Evolutionary conservation across 2,888 invertebrate genomes (phyloP), one percentile per base, ranked within the genome.

Genomic region (Ochlodes sylvanus): DNA sequence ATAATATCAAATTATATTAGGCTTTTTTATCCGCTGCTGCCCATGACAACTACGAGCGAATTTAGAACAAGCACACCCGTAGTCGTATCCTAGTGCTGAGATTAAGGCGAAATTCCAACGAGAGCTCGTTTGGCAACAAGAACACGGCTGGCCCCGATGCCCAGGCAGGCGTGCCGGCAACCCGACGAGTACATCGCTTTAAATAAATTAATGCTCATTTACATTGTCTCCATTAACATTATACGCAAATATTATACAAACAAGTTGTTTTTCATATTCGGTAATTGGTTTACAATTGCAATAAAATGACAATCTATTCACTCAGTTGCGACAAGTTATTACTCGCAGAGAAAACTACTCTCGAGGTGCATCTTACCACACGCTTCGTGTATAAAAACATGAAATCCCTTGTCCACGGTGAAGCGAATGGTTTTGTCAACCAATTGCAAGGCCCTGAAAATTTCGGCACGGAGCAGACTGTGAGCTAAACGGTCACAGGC

Each of bases 71-170:
- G 27, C 27, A 27, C 27, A 27, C 27, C 27, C 27, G 27, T 2
- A 27, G 27, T 27, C 2, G 5, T 12, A 12, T 38, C 38, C 2
- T 38, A 38, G 38, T 38, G 19, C 7, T 42, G 21, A 42, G 41
- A 41, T 10, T 7, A 12, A 56, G 12, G 42, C 57, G 19, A 63
- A 56, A 57, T 63, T 34, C 62, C 68, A 17, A 4, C 41, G 34
- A 44, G 62, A 62, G 54, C 47, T 63, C 34, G 41, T 62, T 47
- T 19, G 56, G 19, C 60, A 38, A 57, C 6, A 44, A 32, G 44
- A 44, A 27, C 47, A 54, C 47, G 64, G 57, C 38, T 72, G 79
- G 61, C 77, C 77, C 65, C 73, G 44, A 75, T 78, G 71, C 60
- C 62, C 76, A 76, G 34, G 69, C 71, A 75, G 50, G 67, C 73